Base-by-base conservation (phyloP, 2,797 vertebrate genomes). In the Neomorphus geoffroyi region DNA sequence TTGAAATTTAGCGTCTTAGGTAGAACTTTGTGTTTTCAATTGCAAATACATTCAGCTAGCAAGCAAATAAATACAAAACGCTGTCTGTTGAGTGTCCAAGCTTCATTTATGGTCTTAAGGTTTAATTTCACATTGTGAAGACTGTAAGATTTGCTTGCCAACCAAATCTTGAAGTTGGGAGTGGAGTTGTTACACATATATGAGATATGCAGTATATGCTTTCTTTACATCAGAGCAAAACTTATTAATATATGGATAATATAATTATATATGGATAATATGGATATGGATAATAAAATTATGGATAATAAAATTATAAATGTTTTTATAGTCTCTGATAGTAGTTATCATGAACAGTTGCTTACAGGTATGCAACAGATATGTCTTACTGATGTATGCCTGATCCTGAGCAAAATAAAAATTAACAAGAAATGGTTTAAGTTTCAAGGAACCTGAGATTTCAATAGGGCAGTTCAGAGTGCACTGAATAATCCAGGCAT, bases 51-150 rank as follows among this genome's bases (percentile, higher is more conserved):
- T 95, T 90, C 56, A 60, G 37, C 51, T 67, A 91, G 41, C 26
- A 60, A 75, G 60, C 45, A 90, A 95, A 95, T 89, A 85, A 83
- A 92, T 67, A 70, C 45, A 87, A 96, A 95, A 62, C 48, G n/a
- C 58, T 84, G 22, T 53, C 81, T 91, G 81, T 24, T 48, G 54
- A 87, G 67, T 62, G 21, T 61, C 71, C 74, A 48, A 78, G 35
- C 51, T 71, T 46, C 67, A 67, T 88, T 84, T 80, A 82, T 45
- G 39, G 43, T 89, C 79, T 92, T 80, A 60, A 61, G 37, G 88
- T 96, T 85, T 93, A 35, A 81, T 90, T 86, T 91, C 43, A 57
- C 62, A 19, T 10, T 69, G 11, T 32, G 46, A 86, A 80, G 48
- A 69, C 19, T 78, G 19, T 35, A 62, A 80, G 46, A 58, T 87